phyloP scores from a whole-genome alignment of 2,888 invertebrate species.

The Neoaliturus tenellus region DNA sequence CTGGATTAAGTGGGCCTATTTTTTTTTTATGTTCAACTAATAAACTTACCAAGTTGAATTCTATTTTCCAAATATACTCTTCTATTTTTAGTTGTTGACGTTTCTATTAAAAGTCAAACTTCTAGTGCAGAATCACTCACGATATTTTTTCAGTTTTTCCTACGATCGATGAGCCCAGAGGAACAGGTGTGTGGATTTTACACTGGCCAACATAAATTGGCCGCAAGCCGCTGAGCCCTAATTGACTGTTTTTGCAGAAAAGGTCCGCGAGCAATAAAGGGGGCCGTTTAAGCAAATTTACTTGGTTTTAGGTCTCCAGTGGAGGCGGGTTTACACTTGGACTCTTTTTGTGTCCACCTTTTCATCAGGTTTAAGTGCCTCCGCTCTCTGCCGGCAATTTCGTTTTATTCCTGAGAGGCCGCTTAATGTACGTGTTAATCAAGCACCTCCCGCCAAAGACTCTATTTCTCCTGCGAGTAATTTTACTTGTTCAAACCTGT shows the following conservation, averaged over 20 bases:
- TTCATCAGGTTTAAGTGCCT: constrained; percentile 46
- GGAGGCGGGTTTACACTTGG: constrained; percentile 6
- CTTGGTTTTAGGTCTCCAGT: constrained; percentile 8
- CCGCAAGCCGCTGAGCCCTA: neutral
- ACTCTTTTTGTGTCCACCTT: constrained; percentile 39
- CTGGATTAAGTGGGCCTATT: no score
- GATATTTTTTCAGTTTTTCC: no score
- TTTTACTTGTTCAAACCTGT: neutral
- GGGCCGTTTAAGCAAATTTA: constrained; percentile 45
- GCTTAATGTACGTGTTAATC: constrained; percentile 30
- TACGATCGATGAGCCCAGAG: neutral
- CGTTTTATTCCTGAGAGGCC: constrained; percentile 13
- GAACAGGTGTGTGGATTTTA: neutral
- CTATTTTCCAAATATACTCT: no score
- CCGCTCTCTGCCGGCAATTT: neutral
- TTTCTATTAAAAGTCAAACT: no score
- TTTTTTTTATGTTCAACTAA: no score
- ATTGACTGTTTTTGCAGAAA: constrained; percentile 32
- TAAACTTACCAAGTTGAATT: no score
- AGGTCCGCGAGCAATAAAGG: constrained; percentile 33
- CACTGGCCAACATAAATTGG: neutral
- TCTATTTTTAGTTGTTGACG: no score
- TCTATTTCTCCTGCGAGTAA: neutral
- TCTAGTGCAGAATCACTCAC: no score
- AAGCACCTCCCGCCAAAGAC: neutral